Conservation (phyloP, 2,797 vertebrate species). For the Fundulus diaphanus region DNA sequence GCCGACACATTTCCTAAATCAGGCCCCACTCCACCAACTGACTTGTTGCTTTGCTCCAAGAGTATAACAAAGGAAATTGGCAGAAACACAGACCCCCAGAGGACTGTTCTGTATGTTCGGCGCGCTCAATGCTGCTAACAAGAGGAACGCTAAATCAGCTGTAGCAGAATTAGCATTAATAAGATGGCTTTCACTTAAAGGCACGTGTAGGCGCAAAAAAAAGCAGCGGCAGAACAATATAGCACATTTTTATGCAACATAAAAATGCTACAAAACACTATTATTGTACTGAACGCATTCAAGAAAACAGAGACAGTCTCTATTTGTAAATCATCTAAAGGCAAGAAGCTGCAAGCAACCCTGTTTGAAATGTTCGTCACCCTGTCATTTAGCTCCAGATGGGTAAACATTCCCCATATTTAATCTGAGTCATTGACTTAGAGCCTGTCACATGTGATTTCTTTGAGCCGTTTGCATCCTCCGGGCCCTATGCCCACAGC, state of each 20-base stretch:
- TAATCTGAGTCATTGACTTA: slow-evolving; percentile 72
- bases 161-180: slow-evolving; percentile 61
- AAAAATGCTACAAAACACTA: slow-evolving; percentile 23
- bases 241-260: slow-evolving; percentile 41
- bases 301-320: slow-evolving; percentile 18
- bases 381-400: slow-evolving; percentile 56
- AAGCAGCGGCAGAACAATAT: slow-evolving; percentile 32
- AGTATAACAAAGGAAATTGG: slow-evolving; percentile 53
- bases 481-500: slow-evolving; percentile 35
- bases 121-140: slow-evolving; percentile 55
- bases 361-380: slow-evolving; percentile 40
- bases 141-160: slow-evolving; percentile 58
- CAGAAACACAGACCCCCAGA: slow-evolving; percentile 42
- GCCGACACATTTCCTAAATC: slow-evolving; percentile 64
- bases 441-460: slow-evolving; percentile 57
- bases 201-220: slow-evolving; percentile 25
- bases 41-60: slow-evolving; percentile 35
- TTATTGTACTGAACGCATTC: slow-evolving; percentile 46
- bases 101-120: slow-evolving; percentile 42
- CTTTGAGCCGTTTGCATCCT: slow-evolving; percentile 50
- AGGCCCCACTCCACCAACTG: slow-evolving; percentile 9
- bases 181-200: slow-evolving; percentile 42
- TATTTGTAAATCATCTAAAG: slow-evolving; percentile 60
- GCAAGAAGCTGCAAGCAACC: slow-evolving; percentile 26
- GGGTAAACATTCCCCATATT: slow-evolving; percentile 56